A percentile compares a stretch with the other conserved stretches of the same genome.
Conservation (phyloP, 2,113 vertebrate species). For the Tapirus terrestris region DNA sequence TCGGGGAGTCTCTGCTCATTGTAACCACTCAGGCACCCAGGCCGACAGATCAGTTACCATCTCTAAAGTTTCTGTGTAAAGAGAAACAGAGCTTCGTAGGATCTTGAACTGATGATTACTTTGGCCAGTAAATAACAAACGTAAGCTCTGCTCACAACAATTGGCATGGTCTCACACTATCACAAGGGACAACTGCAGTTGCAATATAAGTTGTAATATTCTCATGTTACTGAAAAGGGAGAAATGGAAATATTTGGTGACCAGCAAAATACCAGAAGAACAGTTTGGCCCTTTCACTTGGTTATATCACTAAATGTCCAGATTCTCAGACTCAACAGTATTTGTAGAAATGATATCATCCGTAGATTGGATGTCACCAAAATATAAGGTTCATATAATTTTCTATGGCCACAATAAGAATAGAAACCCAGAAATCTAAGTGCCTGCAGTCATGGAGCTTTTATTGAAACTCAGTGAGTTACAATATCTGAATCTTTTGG, state of each 20-base stretch:
- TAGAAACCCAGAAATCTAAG: background rate
- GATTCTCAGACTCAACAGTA: background rate
- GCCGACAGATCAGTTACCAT: background rate
- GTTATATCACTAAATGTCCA: background rate
- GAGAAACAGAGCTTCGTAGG: background rate
- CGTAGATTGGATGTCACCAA: background rate
- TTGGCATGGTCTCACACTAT: background rate
- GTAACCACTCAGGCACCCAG: background rate
- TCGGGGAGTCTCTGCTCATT: background rate
- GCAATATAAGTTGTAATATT: background rate
- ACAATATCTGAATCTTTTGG: background rate
- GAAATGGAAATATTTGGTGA: background rate
- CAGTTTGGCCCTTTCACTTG: background rate
- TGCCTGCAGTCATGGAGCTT: background rate
- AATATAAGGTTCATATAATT: background rate
- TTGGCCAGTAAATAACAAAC: background rate
- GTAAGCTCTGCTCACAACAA: background rate
- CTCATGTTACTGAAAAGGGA: background rate
- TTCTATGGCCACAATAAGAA: background rate
- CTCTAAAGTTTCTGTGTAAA: background rate
- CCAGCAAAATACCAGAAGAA: background rate
- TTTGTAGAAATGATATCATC: background rate
- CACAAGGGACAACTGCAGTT: background rate
- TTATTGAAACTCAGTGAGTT: background rate
- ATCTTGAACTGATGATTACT: background rate